Evolutionary conservation across 2,113 vertebrate genomes (phyloP).

Genomic region (Cynopterus brachyotis): DNA sequence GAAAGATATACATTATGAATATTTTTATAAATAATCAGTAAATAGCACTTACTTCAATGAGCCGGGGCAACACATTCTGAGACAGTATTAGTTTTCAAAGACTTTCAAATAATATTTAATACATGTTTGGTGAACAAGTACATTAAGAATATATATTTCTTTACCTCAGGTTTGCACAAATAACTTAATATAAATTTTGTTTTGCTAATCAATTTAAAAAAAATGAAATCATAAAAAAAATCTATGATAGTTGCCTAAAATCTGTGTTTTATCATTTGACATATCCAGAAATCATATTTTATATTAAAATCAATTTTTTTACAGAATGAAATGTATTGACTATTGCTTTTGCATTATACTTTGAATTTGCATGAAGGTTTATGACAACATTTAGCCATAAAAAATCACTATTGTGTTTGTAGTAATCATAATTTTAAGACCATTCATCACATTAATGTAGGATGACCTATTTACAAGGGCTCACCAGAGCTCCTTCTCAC

Average conservation of each 20-base stretch:
- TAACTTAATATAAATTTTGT: not conserved
- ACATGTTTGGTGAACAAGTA: not conserved
- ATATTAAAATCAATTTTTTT: not conserved
- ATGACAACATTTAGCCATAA: not conserved
- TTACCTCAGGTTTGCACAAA: not conserved
- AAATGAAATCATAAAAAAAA: not conserved
- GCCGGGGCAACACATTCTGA: not conserved
- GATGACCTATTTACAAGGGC: not conserved
- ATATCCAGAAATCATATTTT: not conserved
- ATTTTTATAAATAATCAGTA: not conserved
- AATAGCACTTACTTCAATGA: not conserved
- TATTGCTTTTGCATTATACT: not conserved
- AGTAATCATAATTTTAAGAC: not conserved
- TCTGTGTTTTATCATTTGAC: not conserved
- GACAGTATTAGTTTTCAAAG: not conserved
- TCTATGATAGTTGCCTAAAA: not conserved
- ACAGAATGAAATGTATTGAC: not conserved
- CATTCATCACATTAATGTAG: not conserved
- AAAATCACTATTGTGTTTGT: not conserved
- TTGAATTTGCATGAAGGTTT: not conserved
- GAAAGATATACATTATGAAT: not conserved
- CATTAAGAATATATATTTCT: not conserved
- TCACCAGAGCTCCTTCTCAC: not conserved
- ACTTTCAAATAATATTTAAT: not conserved
- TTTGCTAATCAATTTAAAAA: not conserved